phyloP scores from a whole-genome alignment of 1,140 invertebrate species.

The Scaptodrosophila lebanonensis region DNA sequence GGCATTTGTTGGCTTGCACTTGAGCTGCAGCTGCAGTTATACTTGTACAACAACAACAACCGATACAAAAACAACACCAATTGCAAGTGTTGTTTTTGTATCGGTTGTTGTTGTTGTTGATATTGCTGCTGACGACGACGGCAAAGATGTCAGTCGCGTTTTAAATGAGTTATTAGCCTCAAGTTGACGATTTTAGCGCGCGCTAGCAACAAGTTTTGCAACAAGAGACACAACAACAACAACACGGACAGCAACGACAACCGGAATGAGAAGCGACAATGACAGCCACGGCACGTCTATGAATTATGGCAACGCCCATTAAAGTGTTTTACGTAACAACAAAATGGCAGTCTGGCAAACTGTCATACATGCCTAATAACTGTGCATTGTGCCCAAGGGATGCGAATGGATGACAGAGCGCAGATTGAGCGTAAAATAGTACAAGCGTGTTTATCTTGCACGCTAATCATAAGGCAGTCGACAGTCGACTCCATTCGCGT shows the following conservation, averaged over 20 bases:
- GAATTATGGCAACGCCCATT: constrained; percentile 50
- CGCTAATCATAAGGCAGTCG: constrained; percentile 62
- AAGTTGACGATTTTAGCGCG: constrained; percentile 57
- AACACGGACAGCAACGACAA: no score
- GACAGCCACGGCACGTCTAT: constrained; percentile 13
- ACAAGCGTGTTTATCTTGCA: constrained; percentile 57
- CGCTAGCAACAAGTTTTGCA: constrained; percentile 41
- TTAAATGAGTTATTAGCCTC: constrained; percentile 72
- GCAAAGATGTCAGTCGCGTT: constrained; percentile 46
- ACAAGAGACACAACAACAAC: no score
- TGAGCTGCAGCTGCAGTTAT: constrained; percentile 26
- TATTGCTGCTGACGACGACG: constrained; percentile 15
- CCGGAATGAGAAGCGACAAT: no score
- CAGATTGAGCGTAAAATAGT: constrained; percentile 21
- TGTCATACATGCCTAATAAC: no score
- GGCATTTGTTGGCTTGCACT: no score
- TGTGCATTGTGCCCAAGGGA: no score
- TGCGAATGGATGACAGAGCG: constrained; percentile 35
- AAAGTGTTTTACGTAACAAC: constrained; percentile 30
- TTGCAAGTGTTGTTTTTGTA: neutral
- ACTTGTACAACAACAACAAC: constrained; percentile 30
- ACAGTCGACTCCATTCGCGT: neutral
- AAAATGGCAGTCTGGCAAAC: constrained; percentile 48
- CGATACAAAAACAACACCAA: constrained; percentile 11
- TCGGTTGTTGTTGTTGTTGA: no score